These are phyloP conservation scores for Falco peregrinus DNA, from an alignment of 2,797 vertebrate genomes.

Conservation along the genomic window DNA sequence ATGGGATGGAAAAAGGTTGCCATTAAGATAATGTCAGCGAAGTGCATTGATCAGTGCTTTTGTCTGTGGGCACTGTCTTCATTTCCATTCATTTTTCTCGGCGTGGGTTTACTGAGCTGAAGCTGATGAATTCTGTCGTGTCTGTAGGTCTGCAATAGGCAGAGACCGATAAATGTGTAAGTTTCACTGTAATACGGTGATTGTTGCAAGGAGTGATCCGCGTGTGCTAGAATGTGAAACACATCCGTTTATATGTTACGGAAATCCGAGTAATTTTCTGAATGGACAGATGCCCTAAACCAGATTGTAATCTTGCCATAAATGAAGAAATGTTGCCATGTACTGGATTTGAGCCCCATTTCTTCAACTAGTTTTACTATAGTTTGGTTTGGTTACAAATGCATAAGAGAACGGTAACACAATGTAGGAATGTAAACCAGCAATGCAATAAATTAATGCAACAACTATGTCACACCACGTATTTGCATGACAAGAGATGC, in stretches of 20 bases:
- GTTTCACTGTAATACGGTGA: background rate
- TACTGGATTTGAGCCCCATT: background rate
- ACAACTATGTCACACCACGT: background rate
- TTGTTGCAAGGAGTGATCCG: background rate
- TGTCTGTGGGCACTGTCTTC: constrained; percentile 48
- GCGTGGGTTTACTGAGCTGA: background rate
- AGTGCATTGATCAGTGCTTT: constrained; percentile 28
- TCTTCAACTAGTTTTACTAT: constrained; percentile 26
- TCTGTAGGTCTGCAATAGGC: background rate
- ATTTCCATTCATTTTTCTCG: constrained; percentile 17
- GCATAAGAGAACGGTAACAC: background rate
- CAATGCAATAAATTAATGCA: constrained; percentile 25
- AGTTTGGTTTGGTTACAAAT: constrained; percentile 23
- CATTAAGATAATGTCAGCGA: constrained; percentile 29
- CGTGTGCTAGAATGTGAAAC: background rate
- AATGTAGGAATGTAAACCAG: constrained; percentile 27
- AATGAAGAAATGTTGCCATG: background rate
- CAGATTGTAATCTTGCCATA: background rate
- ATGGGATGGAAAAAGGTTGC: constrained; percentile 25
- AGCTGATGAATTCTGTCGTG: constrained; percentile 11
- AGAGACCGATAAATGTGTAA: background rate
- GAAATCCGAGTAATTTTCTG: background rate
- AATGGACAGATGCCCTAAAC: background rate
- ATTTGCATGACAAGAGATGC: background rate
- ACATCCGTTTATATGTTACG: background rate